Percentiles rank a stretch among this genome's conserved stretches.
Evolutionary conservation across 2,888 invertebrate species (phyloP).

Genomic region (Drosophila emarginata): DNA sequence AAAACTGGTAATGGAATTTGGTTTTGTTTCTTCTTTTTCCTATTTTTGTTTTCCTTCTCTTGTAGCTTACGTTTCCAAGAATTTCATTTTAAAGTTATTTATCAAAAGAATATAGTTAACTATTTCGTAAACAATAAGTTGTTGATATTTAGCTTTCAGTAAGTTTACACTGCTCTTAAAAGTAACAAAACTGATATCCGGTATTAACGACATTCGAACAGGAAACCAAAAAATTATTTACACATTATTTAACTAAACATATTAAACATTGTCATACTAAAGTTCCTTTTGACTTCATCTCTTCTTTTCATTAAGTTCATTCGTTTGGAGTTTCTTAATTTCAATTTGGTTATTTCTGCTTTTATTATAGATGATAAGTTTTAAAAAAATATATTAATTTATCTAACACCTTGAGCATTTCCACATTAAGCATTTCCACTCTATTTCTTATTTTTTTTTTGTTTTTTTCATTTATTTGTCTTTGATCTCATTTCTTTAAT

Average conservation of each 20-base stretch:
- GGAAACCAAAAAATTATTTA: neutral
- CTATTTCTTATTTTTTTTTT: constrained; percentile 5
- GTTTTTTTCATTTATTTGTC: too few species aligned
- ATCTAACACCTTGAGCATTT: constrained; percentile 49
- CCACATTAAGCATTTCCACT: neutral
- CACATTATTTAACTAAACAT: too few species aligned
- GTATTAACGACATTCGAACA: neutral
- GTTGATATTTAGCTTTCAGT: neutral
- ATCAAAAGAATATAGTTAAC: neutral
- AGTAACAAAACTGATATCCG: neutral
- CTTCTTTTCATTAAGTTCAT: too few species aligned
- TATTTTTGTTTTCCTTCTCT: neutral
- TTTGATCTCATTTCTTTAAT: neutral
- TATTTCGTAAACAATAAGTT: neutral
- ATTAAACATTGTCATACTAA: too few species aligned
- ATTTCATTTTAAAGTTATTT: neutral
- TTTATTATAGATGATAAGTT: constrained; percentile 52
- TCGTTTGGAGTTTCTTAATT: too few species aligned
- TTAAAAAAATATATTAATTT: constrained; percentile 56
- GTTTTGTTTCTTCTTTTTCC: constrained; percentile 5
- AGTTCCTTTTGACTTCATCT: too few species aligned
- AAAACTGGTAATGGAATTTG: constrained; percentile 12
- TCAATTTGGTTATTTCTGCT: too few species aligned
- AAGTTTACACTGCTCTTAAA: neutral
- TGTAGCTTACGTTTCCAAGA: neutral